Evolutionary conservation across 2,113 vertebrate genomes (phyloP).

Genomic region (Prinia subflava): DNA sequence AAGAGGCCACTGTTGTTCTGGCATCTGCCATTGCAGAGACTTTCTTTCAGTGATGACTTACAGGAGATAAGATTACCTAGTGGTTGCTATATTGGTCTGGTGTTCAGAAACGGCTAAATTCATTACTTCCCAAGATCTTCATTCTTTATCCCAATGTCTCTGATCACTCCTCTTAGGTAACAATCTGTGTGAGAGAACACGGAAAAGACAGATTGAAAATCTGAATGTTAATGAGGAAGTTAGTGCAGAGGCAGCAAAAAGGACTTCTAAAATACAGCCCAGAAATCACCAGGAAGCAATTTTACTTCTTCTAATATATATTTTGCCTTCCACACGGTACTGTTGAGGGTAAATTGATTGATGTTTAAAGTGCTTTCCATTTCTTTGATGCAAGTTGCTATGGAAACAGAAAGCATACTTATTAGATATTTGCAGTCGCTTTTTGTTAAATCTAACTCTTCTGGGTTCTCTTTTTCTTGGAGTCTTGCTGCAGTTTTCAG

Average conservation of each 20-base stretch:
- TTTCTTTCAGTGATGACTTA: not conserved
- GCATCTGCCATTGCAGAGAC: not conserved
- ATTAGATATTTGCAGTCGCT: conserved; percentile 9
- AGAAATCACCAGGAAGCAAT: conserved; percentile 22
- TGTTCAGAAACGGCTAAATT: not conserved
- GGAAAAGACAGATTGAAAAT: not conserved
- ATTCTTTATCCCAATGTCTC: not conserved
- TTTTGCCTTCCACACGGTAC: conserved; percentile 20
- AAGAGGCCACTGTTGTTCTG: not conserved
- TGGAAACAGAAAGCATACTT: conserved; percentile 49
- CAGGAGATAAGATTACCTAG: not conserved
- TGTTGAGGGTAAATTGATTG: conserved; percentile 48
- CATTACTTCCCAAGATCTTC: not conserved
- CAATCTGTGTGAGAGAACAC: not conserved
- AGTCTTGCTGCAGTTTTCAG: not conserved
- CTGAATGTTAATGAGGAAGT: not conserved
- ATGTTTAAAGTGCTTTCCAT: conserved; percentile 30
- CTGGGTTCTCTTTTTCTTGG: not conserved
- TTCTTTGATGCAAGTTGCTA: conserved; percentile 40
- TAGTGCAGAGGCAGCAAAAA: not conserved
- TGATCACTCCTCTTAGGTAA: not conserved
- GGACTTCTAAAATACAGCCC: not conserved
- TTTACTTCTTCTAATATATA: conserved; percentile 25
- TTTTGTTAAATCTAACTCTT: conserved; percentile 18
- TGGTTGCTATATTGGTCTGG: not conserved